Evolutionary conservation across 2,888 invertebrate genomes (phyloP), one percentile per base, ranked within the genome.

Genomic region (Melinopterus prodromus): DNA sequence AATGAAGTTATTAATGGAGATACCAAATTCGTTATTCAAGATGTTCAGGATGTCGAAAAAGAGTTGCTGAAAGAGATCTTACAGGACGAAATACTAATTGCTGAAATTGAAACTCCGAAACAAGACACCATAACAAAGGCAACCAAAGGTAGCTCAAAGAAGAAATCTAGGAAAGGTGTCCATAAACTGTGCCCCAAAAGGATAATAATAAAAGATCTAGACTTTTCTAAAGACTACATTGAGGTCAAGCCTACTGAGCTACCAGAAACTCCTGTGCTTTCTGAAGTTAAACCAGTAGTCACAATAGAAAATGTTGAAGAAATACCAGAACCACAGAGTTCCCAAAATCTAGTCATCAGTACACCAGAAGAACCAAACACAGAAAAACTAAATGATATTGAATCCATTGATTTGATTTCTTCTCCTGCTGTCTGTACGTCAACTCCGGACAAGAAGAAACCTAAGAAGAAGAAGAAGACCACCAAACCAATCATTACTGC

Each of bases 401-500:
- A 38, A 12, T 69, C 53, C 0, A 69, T 75, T 53, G 53, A 53
- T 53, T 9, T 53, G 1, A 53, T 53, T 12, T 9, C 53, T 53
- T 53, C 53, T 9, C 9, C 81, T 70, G 16, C 70, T n/a, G 70
- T 71, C 83, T 16, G 6, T 69, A 12, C 78, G 0, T 15, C 69
- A 78, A 71, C 76, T 5, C 16, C 69, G 0, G 37, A 37, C 16
- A 77, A 80, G 69, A 86, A 85, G 79, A 86, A 84, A 80, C 77
- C 82, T 36, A 86, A 86, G 78, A 86, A 86, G 80, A 86, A 86
- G 80, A 86, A 86, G 82, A 84, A 84, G 79, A 85, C 84, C 78
- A 83, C 83, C 75, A 77, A 77, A 15, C 76, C 9, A 4, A 69
- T 72, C 9, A 70, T 77, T n/a, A 71, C 71, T 5, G 83, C 82